Conservation (phyloP, 2,888 invertebrate genomes). For the Drosophila koepferae region DNA sequence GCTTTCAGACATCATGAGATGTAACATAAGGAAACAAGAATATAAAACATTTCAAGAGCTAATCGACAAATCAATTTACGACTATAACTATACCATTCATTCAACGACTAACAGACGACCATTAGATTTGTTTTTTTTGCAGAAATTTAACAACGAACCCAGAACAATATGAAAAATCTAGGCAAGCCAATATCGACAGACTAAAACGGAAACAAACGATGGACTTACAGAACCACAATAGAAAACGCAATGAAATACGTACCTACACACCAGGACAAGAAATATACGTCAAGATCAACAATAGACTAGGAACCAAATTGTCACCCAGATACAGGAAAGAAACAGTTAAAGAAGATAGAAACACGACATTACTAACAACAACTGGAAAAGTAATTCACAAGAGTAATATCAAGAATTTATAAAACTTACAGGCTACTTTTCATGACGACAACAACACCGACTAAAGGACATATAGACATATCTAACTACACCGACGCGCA, state of each 20-base stretch:
- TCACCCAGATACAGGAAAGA: background rate
- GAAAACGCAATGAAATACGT: background rate
- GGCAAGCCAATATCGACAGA: background rate
- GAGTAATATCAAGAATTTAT: background rate
- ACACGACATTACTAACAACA: background rate
- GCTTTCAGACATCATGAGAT: too few relatives aligned
- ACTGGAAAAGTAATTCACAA: background rate
- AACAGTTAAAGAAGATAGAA: background rate
- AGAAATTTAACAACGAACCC: slow-evolving; percentile 8
- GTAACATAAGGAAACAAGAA: too few relatives aligned
- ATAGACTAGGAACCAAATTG: background rate
- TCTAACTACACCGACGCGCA: background rate
- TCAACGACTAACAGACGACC: slow-evolving; percentile 12
- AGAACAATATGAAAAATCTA: background rate
- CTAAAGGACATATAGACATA: too few relatives aligned
- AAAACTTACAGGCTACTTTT: too few relatives aligned
- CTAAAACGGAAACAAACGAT: background rate
- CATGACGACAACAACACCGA: too few relatives aligned
- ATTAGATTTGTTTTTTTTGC: background rate
- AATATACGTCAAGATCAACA: background rate
- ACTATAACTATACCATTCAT: slow-evolving; percentile 21
- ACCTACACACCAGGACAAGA: background rate
- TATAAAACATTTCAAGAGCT: slow-evolving; percentile 5
- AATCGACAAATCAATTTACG: slow-evolving; percentile 6
- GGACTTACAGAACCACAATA: background rate